Base-by-base conservation (phyloP, 2,888 invertebrate species). In the Galerucella nymphaeae region DNA sequence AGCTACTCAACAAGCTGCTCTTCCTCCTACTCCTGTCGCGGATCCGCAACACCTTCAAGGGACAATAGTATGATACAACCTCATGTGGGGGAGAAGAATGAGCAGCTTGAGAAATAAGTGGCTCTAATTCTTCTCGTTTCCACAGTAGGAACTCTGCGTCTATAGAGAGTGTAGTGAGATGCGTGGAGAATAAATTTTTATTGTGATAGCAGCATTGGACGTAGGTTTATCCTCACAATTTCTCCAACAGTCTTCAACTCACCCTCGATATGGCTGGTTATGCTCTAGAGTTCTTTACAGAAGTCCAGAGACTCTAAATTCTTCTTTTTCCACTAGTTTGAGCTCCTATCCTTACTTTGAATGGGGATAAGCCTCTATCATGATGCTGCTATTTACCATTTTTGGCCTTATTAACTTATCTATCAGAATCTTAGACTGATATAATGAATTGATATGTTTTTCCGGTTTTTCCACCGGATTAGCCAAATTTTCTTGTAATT, bases 41-140 rank as follows among this genome's bases (percentile, higher is more conserved):
- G 92, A 93, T 83, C 90, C 93, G 18, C 93, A 93, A 84, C 93
- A 94, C 84, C 88, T 95, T 76, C 95, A 95, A 87, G 96, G 96
- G 80, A 96, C 96, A 84, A 95, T 96, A 88, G 96, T 96, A 94
- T 96, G 95, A 96, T 95, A 95, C 90, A 93, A 95, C 91, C 93
- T 94, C 77, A 94, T 95, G 94, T 94, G 95, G 94, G 94, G 95
- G 91, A 93, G 94, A 88, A 91, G 94, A 89, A 90, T 93, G 87
- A 92, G 93, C 89, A 93, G 93, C 87, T 91, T 93, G 80, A 90
- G 92, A 86, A 93, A 92, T 84, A 92, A 90, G 86, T 91, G 92
- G 91, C 90, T 90, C 85, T 93, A 90, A 90, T 87, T 90, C 87
- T 90, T 87, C 87, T 88, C 82, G 79, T 83, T 83, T 82, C 85